Base-by-base conservation (phyloP, 1,140 invertebrate genomes). In the Brachionus paranguensis region DNA sequence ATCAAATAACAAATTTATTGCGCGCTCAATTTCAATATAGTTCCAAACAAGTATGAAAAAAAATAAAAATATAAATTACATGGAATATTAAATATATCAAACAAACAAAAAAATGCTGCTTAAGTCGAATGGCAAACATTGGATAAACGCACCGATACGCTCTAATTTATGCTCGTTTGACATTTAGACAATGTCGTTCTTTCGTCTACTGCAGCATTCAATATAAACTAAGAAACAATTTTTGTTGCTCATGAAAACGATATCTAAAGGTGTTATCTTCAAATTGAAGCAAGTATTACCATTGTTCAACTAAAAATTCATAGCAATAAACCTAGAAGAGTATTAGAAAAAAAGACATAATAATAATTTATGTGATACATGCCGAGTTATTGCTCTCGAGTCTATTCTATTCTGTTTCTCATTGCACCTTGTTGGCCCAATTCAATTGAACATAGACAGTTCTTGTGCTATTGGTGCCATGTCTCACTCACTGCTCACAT, bases 1-100 rank as follows among this genome's bases (percentile, higher is more conserved):
- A 68, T 68, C 65, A 68, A 68, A 68, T 68, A 33, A 41, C 65
- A 68, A 29, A 33, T 68, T 68, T 68, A 68, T 68, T 8, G 33
- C 29, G 33, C 33, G 33, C 33, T 68, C 65, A 68, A 68, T 33
- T 68, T 68, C 65, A 68, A 68, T 33, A 68, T 68, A 60, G 53
- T 60, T 60, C 53, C 53, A 60, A 20, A 60, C 20, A 60, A 37
- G 33, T 37, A 37, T 37, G 33, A 37, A 37, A 5, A 37, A 37
- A 37, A 37, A 37, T 29, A 37, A 37, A 37, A 0, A 37, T 0
- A 37, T 37, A 6, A 37, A 37, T 27, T 60, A 60, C 17, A 60
- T 60, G 53, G 53, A 60, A 60, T 60, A 60, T 60, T 60, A 27
- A 60, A 60, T 60, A 60, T 60, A 60, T 60, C 53, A 60, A 60